These are phyloP conservation scores for Nyctibius grandis DNA, from an alignment of 2,797 vertebrate genomes.

Conservation along the genomic window DNA sequence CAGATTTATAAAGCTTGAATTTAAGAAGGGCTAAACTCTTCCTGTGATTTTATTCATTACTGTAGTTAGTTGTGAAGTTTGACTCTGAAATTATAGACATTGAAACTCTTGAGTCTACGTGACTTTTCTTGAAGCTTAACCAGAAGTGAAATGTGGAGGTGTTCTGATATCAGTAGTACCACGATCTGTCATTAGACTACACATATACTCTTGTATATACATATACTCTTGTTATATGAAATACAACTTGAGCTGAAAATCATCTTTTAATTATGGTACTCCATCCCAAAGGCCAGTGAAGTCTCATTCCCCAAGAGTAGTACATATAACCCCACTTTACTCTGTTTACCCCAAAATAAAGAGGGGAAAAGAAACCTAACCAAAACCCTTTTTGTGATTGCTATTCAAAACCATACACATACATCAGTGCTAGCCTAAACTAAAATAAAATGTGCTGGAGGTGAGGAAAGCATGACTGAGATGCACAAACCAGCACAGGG, in stretches of 20 bases:
- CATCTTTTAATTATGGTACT: background rate
- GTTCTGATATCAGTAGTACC: background rate
- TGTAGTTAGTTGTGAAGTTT: background rate
- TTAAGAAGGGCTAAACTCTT: background rate
- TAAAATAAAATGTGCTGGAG: rapidly evolving
- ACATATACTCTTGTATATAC: background rate
- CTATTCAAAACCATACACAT: background rate
- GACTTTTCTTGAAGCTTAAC: background rate
- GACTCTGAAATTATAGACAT: background rate
- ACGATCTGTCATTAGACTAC: background rate
- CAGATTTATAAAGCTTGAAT: background rate
- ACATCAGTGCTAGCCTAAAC: background rate
- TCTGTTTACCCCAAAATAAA: background rate
- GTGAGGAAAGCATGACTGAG: background rate
- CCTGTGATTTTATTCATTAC: background rate
- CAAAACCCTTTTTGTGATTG: background rate
- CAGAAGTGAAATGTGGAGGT: background rate
- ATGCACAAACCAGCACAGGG: rapidly evolving
- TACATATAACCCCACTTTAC: background rate
- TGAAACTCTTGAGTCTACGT: background rate
- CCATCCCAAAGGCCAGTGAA: background rate
- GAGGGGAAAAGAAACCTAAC: rapidly evolving
- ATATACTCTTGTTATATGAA: background rate
- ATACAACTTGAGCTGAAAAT: background rate
- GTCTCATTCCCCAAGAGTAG: background rate